These are phyloP conservation scores for Aythya baeri DNA, from an alignment of 2,113 vertebrate genomes.

Conservation along the genomic window DNA sequence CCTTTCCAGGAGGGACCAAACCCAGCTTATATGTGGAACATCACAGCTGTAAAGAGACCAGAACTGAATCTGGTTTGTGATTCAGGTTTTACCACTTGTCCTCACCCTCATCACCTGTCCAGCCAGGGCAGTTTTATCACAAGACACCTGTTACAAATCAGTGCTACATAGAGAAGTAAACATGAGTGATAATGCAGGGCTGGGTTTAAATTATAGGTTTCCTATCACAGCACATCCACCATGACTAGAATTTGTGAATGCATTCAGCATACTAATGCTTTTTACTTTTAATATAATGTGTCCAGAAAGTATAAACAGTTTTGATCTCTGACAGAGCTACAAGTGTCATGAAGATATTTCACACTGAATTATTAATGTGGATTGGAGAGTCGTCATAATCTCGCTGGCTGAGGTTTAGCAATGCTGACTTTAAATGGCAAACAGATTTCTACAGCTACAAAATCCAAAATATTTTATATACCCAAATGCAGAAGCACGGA, in stretches of 20 bases:
- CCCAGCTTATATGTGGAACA: rapidly evolving
- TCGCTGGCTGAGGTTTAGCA: constrained; percentile 11
- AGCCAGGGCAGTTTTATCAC: background rate
- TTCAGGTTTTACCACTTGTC: background rate
- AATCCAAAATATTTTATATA: constrained; percentile 12
- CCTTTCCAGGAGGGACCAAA: background rate
- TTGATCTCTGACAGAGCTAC: constrained; percentile 2
- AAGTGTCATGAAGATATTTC: constrained; percentile 11
- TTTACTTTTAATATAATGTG: constrained; percentile 5
- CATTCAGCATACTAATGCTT: background rate
- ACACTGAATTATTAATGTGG: constrained; percentile 53
- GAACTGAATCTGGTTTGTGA: background rate
- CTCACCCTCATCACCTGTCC: background rate
- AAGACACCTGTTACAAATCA: background rate
- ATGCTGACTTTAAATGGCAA: constrained; percentile 21
- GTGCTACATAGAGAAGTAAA: background rate
- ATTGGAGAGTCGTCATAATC: constrained; percentile 29
- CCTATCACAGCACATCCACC: background rate
- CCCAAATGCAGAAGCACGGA: background rate
- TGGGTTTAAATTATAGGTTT: background rate
- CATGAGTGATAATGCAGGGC: background rate
- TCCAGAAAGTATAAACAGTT: constrained; percentile 32
- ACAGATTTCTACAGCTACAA: background rate
- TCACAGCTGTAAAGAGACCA: background rate
- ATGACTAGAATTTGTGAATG: background rate